Percentiles rank a stretch among this genome's conserved stretches.
Evolutionary conservation across 2,888 invertebrate genomes (phyloP).

Genomic region (Synergus itoensis): DNA sequence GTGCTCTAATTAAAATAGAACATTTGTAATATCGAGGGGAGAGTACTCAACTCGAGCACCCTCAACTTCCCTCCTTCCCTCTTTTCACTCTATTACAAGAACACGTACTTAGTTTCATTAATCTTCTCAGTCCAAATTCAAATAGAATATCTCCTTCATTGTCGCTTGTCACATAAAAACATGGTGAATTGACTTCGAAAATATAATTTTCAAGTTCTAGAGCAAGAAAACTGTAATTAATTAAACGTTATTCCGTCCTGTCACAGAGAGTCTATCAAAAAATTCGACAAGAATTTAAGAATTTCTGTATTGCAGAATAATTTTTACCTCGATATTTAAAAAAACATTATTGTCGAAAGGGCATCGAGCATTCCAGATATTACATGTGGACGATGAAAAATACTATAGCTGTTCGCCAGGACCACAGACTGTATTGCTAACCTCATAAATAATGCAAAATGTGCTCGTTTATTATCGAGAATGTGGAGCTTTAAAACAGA

Average conservation of each 20-base stretch:
- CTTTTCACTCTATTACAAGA: neutral
- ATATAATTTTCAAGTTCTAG: neutral
- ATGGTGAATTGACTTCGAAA: neutral
- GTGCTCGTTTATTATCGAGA: conserved; percentile 33
- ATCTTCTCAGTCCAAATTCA: conserved; percentile 24
- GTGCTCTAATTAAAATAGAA: conserved; percentile 23
- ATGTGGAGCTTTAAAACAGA: conserved; percentile 18
- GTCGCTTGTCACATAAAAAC: conserved; percentile 12
- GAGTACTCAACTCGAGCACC: neutral
- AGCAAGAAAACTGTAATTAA: neutral
- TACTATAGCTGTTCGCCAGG: neutral
- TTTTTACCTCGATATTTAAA: neutral
- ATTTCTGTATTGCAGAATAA: too few relatives aligned
- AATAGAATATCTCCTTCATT: conserved; percentile 22
- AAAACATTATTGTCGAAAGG: conserved; percentile 10
- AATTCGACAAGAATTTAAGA: too few relatives aligned
- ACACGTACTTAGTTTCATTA: conserved; percentile 30
- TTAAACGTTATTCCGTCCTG: neutral
- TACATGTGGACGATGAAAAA: conserved; percentile 10
- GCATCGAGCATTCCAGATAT: conserved; percentile 23
- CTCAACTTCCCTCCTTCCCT: neutral
- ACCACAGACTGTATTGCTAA: conserved; percentile 16
- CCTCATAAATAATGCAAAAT: conserved; percentile 38
- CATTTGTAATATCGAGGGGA: conserved; percentile 26
- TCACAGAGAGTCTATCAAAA: neutral